Evolutionary conservation across 2,888 invertebrate genomes (phyloP).

Genomic region (Leucoptera coffeella): DNA sequence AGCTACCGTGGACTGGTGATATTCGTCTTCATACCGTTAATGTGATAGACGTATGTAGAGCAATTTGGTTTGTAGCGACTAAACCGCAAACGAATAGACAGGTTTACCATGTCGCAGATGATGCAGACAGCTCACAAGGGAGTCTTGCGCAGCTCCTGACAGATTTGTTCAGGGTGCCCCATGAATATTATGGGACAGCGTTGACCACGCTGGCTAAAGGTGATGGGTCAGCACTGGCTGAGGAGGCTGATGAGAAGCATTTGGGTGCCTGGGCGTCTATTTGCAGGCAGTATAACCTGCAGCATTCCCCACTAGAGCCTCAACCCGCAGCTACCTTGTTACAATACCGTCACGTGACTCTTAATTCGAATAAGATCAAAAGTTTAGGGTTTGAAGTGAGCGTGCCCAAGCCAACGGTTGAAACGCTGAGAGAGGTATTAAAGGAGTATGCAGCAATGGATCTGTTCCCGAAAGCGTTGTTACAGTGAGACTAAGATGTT

Average conservation of each 20-base stretch:
- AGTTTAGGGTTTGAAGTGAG: constrained; percentile 52
- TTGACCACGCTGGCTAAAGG: constrained; percentile 78
- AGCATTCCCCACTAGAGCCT: constrained; percentile 84
- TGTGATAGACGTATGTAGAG: constrained; percentile 76
- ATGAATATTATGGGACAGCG: constrained; percentile 80
- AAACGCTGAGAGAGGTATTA: constrained; percentile 61
- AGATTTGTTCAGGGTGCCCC: constrained; percentile 78
- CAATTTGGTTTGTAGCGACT: constrained; percentile 67
- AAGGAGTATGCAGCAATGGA: constrained; percentile 77
- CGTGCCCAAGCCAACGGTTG: constrained; percentile 58
- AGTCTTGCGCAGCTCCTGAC: constrained; percentile 70
- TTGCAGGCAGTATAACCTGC: constrained; percentile 66
- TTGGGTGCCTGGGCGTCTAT: constrained; percentile 87
- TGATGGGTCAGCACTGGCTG: no score
- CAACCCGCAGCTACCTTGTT: constrained; percentile 79
- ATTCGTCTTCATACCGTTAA: constrained; percentile 85
- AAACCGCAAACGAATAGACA: constrained; percentile 48
- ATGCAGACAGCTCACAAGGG: constrained; percentile 80
- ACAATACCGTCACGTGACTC: constrained; percentile 71
- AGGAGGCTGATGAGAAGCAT: constrained; percentile 92
- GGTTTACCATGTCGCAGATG: constrained; percentile 79
- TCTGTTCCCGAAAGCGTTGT: constrained; percentile 71
- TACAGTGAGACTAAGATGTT: constrained; percentile 29
- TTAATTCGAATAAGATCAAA: constrained; percentile 64
- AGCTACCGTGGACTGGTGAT: constrained; percentile 81